These are phyloP conservation scores for Bettongia penicillata DNA, from an alignment of 2,113 vertebrate genomes.

Conservation along the genomic window DNA sequence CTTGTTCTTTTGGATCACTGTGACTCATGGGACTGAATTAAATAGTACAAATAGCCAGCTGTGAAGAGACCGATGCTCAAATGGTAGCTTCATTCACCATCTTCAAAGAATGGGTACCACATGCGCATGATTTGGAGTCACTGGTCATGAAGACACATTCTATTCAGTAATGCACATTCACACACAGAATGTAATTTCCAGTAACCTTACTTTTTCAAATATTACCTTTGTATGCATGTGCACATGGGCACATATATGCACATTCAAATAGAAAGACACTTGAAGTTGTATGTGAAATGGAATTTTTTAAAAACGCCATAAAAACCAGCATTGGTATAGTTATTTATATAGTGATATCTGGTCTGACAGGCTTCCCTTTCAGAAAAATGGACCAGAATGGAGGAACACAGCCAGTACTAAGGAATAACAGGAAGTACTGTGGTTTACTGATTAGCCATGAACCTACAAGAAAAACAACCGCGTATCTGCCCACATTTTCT, in stretches of 20 bases:
- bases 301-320: slow-evolving; percentile 43
- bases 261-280: slow-evolving; percentile 54
- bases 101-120: neutral
- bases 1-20: neutral
- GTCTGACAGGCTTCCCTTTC: slow-evolving; percentile 68
- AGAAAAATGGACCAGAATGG: slow-evolving; percentile 27
- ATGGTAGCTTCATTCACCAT: neutral
- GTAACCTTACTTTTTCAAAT: slow-evolving; percentile 6
- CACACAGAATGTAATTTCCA: neutral
- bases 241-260: neutral
- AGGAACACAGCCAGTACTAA: rapidly evolving
- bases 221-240: neutral
- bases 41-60: neutral
- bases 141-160: no score
- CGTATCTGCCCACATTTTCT: neutral
- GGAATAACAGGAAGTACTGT: slow-evolving; percentile 66
- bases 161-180: neutral
- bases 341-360: slow-evolving; percentile 52
- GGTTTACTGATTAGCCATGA: slow-evolving; percentile 37
- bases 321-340: slow-evolving; percentile 67
- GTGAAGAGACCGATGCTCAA: neutral
- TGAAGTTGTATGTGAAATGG: slow-evolving; percentile 40
- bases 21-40: neutral
- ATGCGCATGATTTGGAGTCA: neutral
- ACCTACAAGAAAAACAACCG: neutral